phyloP scores from a whole-genome alignment of 2,113 vertebrate genomes.

The Pygathrix nemaeus region DNA sequence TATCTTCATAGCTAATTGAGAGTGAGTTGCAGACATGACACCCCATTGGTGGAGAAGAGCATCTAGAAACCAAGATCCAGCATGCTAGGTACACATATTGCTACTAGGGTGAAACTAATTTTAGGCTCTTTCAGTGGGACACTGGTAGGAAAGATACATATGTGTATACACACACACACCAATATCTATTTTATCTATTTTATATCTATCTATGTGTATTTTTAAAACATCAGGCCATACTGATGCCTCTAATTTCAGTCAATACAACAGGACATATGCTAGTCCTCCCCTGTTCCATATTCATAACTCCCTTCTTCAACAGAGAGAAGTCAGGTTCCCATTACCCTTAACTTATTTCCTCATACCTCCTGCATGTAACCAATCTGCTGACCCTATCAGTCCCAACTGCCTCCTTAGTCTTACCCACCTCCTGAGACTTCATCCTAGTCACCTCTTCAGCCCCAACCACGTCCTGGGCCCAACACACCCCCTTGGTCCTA shows the following conservation, averaged over 20 bases:
- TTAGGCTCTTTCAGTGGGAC: not conserved
- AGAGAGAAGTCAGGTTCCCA: not conserved
- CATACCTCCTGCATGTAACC: not conserved
- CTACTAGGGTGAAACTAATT: not conserved
- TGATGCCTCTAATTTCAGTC: not conserved
- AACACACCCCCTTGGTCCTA: not conserved
- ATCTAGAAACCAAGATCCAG: not conserved
- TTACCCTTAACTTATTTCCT: not conserved
- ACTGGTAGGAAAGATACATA: not conserved
- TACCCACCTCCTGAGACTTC: not conserved
- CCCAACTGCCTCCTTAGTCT: not conserved
- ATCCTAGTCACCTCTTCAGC: not conserved
- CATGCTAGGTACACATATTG: not conserved
- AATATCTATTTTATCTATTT: not conserved
- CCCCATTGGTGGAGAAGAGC: not conserved
- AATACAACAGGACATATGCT: not conserved
- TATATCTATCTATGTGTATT: not conserved
- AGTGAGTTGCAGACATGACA: not conserved
- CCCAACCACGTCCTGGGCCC: not conserved
- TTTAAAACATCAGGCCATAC: not conserved
- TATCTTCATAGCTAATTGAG: not conserved
- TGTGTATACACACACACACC: not conserved
- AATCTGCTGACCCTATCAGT: not conserved
- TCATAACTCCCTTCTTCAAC: not conserved
- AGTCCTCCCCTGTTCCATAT: not conserved